Conservation (phyloP, 2,797 vertebrate species). For the Thaleichthys pacificus region DNA sequence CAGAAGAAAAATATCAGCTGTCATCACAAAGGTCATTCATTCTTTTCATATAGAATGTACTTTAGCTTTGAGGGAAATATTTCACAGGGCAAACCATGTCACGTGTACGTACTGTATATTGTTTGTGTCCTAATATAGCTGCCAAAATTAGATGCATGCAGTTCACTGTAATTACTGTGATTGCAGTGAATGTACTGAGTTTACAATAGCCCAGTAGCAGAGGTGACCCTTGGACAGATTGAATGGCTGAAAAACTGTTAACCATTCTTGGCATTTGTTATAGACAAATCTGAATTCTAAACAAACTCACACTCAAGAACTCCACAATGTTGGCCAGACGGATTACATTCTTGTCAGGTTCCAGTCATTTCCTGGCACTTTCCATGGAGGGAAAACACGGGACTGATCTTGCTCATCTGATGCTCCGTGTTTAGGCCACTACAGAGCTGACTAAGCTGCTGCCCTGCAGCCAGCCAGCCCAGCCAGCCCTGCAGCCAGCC, state of each 20-base stretch:
- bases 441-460: slow-evolving; percentile 59
- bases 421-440: slow-evolving; percentile 33
- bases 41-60: not conserved
- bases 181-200: no score
- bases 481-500: slow-evolving; percentile 50
- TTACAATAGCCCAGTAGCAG: not conserved
- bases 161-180: no score
- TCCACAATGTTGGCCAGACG: slow-evolving; percentile 14
- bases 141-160: no score
- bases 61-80: not conserved
- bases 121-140: no score
- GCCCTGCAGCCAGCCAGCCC: slow-evolving; percentile 48
- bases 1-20: not conserved
- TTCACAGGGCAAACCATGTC: not conserved
- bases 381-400: slow-evolving; percentile 26
- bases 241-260: not conserved
- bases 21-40: not conserved
- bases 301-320: slow-evolving; percentile 12
- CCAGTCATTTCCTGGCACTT: slow-evolving; percentile 34
- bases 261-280: not conserved
- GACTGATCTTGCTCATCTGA: slow-evolving; percentile 44
- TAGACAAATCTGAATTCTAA: slow-evolving; percentile 31
- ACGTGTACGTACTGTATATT: no score
- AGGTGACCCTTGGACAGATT: no score
- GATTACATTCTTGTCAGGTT: slow-evolving; percentile 32